Evolutionary conservation across 1,140 invertebrate species (phyloP), one percentile per base, ranked within the genome.

Genomic region (Onthophagus taurus): DNA sequence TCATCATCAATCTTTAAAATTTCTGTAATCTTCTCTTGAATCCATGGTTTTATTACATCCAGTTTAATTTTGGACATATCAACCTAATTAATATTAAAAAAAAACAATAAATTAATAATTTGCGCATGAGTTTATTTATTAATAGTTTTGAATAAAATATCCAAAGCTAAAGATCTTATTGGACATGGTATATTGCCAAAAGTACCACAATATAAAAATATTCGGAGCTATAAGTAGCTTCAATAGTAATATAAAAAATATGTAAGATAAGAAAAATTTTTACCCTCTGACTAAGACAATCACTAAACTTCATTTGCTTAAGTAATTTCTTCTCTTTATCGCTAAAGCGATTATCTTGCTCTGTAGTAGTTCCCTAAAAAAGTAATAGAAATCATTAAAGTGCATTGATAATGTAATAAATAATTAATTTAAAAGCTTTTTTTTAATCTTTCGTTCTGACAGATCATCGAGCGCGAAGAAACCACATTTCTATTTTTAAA

Each of bases 321-420:
- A 99, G 78, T 26, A 99, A 72, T 60, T 99, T 99, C 68, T 99
- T 98, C 69, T 98, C 93, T 67, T 99, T 99, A 67, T 99, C 94
- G 60, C 91, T 90, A 71, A 99, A 99, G 51, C 96, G 80, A 59
- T 91, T 97, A 67, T 99, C 96, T 70, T 99, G 96, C 62, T 97
- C 93, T 29, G 94, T 89, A 55, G 85, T 96, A 19, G 95, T 99
- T 31, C 96, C 96, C 92, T 97, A 60, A 42, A 71, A 68, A 51
- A 47, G 45, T 45, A 37, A 16, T 11, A 1, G n/a, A 12, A 31
- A 6, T 9, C 26, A 36, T 9, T 13, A n/a, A 35, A 26, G 18
- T 38, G 23, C 31, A 17, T 23, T 6, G 17, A 35, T 21, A 23
- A n/a, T 12, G 21, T 18, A 19, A 31, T 39, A 14, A 23, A 16